These are phyloP conservation scores for Acrocephalus scirpaceus DNA, from an alignment of 2,797 vertebrate genomes.

Conservation along the genomic window DNA sequence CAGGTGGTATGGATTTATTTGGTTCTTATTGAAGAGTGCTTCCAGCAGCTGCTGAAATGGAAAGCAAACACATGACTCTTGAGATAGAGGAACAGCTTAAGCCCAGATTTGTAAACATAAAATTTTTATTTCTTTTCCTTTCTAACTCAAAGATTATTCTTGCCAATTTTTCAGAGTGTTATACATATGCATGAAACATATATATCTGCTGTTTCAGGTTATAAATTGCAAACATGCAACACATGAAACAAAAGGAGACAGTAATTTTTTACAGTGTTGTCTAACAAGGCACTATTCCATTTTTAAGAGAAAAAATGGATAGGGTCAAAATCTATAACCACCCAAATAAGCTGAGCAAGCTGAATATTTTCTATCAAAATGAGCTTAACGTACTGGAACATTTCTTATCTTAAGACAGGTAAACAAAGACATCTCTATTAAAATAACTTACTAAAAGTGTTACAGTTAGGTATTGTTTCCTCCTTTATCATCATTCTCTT, in stretches of 20 bases:
- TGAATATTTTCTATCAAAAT: background rate
- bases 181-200: background rate
- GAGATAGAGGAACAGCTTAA: constrained; percentile 17
- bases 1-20: constrained; percentile 48
- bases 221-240: background rate
- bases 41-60: constrained; percentile 54
- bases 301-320: background rate
- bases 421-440: background rate
- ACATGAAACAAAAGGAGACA: background rate
- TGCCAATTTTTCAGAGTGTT: background rate
- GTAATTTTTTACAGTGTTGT: background rate
- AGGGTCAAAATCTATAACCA: background rate
- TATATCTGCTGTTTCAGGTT: background rate
- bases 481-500: background rate
- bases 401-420: background rate
- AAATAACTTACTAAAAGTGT: background rate
- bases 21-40: constrained; percentile 4
- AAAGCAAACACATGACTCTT: constrained; percentile 31
- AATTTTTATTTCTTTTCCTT: constrained; percentile 7
- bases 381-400: background rate
- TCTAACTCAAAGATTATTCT: background rate
- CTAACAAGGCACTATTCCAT: background rate
- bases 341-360: background rate
- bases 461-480: background rate
- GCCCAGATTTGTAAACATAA: background rate